Evolutionary conservation across 2,113 vertebrate species (phyloP).

Genomic region (Pipra filicauda): DNA sequence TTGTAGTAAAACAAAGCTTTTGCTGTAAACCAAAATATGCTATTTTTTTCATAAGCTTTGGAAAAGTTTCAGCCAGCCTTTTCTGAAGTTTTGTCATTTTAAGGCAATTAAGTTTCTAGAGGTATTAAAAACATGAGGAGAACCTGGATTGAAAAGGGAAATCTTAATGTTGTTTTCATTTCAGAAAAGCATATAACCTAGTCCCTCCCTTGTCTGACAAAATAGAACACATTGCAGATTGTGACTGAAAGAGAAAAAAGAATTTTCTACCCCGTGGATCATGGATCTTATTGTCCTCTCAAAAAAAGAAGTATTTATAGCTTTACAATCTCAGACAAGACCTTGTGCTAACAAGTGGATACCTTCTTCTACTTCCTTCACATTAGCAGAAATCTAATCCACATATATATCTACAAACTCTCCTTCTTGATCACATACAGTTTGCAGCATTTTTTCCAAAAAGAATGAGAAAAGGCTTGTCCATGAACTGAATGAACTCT

Average conservation of each 20-base stretch:
- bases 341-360: not conserved
- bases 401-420: not conserved
- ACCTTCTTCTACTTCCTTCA: not conserved
- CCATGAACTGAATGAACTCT: not conserved
- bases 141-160: not conserved
- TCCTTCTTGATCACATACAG: not conserved
- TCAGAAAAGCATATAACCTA: not conserved
- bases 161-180: not conserved
- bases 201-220: not conserved
- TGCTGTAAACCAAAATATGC: not conserved
- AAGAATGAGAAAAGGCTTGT: not conserved
- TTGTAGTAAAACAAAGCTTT: not conserved
- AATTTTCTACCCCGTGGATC: not conserved
- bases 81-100: not conserved
- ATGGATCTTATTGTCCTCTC: not conserved
- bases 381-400: not conserved
- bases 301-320: not conserved
- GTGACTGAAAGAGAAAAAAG: not conserved
- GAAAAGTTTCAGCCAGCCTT: not conserved
- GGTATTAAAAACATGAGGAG: not conserved
- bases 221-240: not conserved
- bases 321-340: not conserved
- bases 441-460: not conserved
- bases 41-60: not conserved
- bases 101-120: not conserved